Evolutionary conservation across 2,113 vertebrate species (phyloP), one percentile per base, ranked within the genome.

Genomic region (Pluvialis apricaria): DNA sequence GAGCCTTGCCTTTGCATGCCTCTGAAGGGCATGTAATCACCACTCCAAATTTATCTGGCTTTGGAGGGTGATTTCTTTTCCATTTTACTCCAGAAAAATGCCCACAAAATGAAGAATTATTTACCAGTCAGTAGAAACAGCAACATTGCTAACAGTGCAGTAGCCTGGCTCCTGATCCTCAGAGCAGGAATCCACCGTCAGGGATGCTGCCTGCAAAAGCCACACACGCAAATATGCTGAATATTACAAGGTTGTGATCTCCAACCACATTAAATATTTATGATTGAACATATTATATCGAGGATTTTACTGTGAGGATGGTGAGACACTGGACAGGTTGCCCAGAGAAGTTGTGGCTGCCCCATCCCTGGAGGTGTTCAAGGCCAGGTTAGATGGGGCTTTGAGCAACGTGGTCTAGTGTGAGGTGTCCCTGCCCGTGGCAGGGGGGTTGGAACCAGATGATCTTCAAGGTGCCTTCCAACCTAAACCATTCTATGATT

Each of bases 161-260:
- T 99, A 99, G 36, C 99, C 99, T 17, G 98, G 98, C 73, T 99
- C 99, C 96, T 99, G 99, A 94, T 99, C 98, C 40, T 99, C 99
- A 3, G 99, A 98, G 91, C 99, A 99, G 36, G 99, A 98, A 96
- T 99, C 99, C 78, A 99, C 99, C 0, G 99, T 99, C 91, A 99
- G 97, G 13, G 99, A 99, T 1, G 99, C 99, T 13, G 99, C 99
- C 99, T 99, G 64, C 12, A 96, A 96, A 96, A 94, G 75, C 34
- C 60, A 85, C 8, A 47, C 28, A 71, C 62, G 77, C 3, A 72
- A 24, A 88, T 0, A 13, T 1, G 13, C 47, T 88, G 47, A 96
- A 15, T 26, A 45, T 61, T 42, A 75, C 15, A 88, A 52, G 38
- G 17, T 6, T 80, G 42, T 34, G 64, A 38, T 55, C 29, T 36